Evolutionary conservation across 2,113 vertebrate species (phyloP).

Genomic region (Toxotes chatareus): DNA sequence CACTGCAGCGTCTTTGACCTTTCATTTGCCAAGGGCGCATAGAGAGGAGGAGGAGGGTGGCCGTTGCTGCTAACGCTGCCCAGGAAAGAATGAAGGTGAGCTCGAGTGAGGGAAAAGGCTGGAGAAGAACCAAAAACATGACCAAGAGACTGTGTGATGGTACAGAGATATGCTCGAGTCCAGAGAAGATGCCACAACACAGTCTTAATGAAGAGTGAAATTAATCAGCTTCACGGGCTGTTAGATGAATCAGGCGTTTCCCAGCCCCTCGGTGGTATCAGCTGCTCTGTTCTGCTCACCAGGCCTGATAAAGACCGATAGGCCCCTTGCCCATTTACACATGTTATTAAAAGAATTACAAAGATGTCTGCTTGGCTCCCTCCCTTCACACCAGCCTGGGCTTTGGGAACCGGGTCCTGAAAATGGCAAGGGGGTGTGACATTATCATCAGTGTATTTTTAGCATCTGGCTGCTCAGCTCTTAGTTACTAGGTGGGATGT

Average conservation of each 20-base stretch:
- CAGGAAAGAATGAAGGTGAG: constrained; percentile 50
- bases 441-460: constrained; percentile 74
- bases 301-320: constrained; percentile 81
- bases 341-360: constrained; percentile 85
- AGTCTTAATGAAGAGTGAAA: constrained; percentile 86
- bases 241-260: constrained; percentile 85
- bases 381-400: constrained; percentile 70
- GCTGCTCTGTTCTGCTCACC: constrained; percentile 74
- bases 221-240: constrained; percentile 85
- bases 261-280: constrained; percentile 82
- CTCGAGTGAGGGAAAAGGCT: neutral
- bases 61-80: constrained; percentile 49
- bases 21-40: constrained; percentile 89
- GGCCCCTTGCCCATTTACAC: constrained; percentile 81
- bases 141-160: constrained; percentile 24
- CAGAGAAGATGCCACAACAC: constrained; percentile 82
- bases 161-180: constrained; percentile 65
- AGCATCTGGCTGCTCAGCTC: constrained; percentile 57
- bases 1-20: constrained; percentile 89
- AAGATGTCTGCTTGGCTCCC: constrained; percentile 76
- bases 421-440: constrained; percentile 75
- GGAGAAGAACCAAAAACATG: constrained; percentile 57
- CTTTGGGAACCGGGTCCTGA: constrained; percentile 71
- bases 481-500: constrained; percentile 70
- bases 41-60: constrained; percentile 78